Base-by-base conservation (phyloP, 2,797 vertebrate species). In the Acrocephalus scirpaceus region DNA sequence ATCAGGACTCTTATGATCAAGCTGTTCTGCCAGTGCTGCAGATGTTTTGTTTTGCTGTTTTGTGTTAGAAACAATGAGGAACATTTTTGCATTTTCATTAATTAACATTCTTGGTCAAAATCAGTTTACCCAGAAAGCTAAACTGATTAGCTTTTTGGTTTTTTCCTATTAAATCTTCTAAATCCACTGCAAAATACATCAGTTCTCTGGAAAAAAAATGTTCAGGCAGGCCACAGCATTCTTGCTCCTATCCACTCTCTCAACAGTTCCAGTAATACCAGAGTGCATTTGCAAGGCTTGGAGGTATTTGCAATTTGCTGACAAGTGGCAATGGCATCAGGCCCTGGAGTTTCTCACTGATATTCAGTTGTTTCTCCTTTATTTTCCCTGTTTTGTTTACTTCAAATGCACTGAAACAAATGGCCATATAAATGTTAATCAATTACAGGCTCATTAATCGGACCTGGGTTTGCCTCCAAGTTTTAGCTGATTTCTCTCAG, bases 51-150 rank as follows among this genome's bases (percentile, higher is more conserved):
- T 87, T 74, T 88, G 40, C 73, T 69, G 11, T 9, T 88, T 70
- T 50, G 18, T 57, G 22, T 67, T 61, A 74, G 74, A 74, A 95
- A 87, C 42, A 80, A 74, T 16, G 12, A 79, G 14, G 48, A 78
- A 25, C 8, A 47, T 67, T 87, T 80, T 74, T 67, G 11, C 5
- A 34, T 71, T 80, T 80, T 56, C 34, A n/a, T 67, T 74, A 76
- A 79, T n/a, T 66, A 81, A 90, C 53, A n/a, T 82, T 87, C 53
- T 84, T 85, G 32, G 30, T 81, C 53, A 94, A 90, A 93, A 75
- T 86, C 40, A 29, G 17, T 79, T 76, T 76, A 44, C 21, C 26
- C 51, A 78, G 69, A 92, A 86, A 90, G 60, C 42, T 77, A 40
- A 50, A 51, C 61, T 80, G 27, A 80, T 88, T 15, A 54, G 34